Percentiles rank a stretch among this genome's conserved stretches.
Conservation (phyloP, 2,113 vertebrate genomes). For the Columba janthina region DNA sequence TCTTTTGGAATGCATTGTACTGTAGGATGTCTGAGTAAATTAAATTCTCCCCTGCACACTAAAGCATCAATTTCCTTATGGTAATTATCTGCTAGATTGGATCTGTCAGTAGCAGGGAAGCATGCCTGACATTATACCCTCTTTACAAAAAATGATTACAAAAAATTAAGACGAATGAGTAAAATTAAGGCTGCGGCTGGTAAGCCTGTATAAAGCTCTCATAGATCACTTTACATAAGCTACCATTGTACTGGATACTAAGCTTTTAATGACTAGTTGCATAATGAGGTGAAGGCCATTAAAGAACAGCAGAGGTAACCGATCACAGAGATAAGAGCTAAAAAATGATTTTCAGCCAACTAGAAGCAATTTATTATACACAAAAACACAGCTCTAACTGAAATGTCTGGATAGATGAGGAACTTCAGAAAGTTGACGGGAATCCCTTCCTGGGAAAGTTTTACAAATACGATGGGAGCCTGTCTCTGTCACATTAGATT, state of each 20-base stretch:
- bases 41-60: slow-evolving; percentile 98
- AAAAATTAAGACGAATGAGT: slow-evolving; percentile 97
- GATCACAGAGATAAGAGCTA: slow-evolving; percentile 78
- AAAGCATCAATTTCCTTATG: slow-evolving; percentile 99
- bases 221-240: slow-evolving; percentile 89
- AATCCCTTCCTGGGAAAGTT: slow-evolving; percentile 62
- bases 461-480: not conserved
- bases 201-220: slow-evolving; percentile 87
- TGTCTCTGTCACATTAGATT: not conserved
- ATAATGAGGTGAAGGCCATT: slow-evolving; percentile 91
- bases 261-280: slow-evolving; percentile 90
- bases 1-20: slow-evolving; percentile 98
- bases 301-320: slow-evolving; percentile 75
- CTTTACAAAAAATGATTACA: slow-evolving; percentile 96
- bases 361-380: slow-evolving; percentile 82
- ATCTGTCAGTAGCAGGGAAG: slow-evolving; percentile 98
- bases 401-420: slow-evolving; percentile 66
- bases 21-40: slow-evolving; percentile 99
- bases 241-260: slow-evolving; percentile 87
- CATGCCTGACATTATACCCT: slow-evolving; percentile 99
- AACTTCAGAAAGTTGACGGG: slow-evolving; percentile 68
- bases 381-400: slow-evolving; percentile 71
- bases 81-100: slow-evolving; percentile 99
- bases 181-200: slow-evolving; percentile 94
- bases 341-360: slow-evolving; percentile 80